Conservation (phyloP, 2,888 invertebrate species). For the Caenorhabditis auriculariae region DNA sequence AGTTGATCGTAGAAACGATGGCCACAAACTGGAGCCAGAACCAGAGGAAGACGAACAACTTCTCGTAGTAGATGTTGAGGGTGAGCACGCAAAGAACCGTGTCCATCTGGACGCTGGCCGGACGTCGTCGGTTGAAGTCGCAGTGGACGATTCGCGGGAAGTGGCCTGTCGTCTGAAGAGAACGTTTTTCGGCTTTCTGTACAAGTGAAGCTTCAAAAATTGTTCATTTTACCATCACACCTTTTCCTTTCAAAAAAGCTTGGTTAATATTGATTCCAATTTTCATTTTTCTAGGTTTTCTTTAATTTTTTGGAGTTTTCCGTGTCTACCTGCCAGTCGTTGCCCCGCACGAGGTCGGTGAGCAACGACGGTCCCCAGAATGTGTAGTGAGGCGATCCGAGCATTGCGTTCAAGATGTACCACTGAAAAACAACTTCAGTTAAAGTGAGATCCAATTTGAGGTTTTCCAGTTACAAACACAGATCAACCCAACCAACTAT, state of each 20-base stretch:
- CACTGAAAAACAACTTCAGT: conserved; percentile 35
- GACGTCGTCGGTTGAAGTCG: conserved; percentile 55
- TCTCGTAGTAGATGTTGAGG: conserved; percentile 63
- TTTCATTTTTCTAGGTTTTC: too few species aligned
- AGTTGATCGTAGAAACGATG: conserved; percentile 48
- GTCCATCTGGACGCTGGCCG: conserved; percentile 58
- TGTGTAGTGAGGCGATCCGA: conserved; percentile 52
- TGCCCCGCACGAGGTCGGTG: conserved; percentile 49
- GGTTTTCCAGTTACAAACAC: too few species aligned
- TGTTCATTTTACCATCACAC: too few species aligned
- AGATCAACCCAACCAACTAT: too few species aligned
- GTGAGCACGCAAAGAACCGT: conserved; percentile 61
- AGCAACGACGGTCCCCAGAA: conserved; percentile 56
- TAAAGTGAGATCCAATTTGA: too few species aligned
- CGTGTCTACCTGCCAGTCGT: conserved; percentile 54
- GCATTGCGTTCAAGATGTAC: conserved; percentile 51
- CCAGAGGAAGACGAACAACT: conserved; percentile 62
- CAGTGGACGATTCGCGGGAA: conserved; percentile 62
- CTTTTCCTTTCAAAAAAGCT: too few species aligned
- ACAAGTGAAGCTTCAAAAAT: not conserved
- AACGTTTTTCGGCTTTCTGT: not conserved
- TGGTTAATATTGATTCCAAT: too few species aligned
- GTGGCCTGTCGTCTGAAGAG: conserved; percentile 51
- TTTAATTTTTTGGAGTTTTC: too few species aligned
- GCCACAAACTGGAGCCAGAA: conserved; percentile 62